phyloP scores from a whole-genome alignment of 2,888 invertebrate species.

The Napeogenes sylphis region DNA sequence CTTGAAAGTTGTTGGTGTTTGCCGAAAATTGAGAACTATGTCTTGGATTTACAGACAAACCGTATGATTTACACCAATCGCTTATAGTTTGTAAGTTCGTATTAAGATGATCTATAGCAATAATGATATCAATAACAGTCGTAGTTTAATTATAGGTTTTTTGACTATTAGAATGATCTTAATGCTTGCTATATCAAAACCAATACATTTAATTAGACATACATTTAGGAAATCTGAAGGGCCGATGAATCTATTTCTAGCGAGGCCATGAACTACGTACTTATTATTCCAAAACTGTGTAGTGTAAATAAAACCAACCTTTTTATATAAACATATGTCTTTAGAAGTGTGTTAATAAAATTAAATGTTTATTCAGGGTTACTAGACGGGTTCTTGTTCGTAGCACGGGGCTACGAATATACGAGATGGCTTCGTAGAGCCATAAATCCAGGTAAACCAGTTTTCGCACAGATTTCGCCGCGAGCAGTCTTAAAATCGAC shows the following conservation, averaged over 20 bases:
- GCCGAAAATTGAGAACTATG: no score
- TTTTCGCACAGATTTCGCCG: slow-evolving; percentile 22
- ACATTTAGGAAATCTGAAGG: no score
- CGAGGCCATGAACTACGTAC: background rate
- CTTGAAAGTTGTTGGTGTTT: no score
- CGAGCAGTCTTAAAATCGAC: slow-evolving; percentile 12
- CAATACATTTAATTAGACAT: background rate
- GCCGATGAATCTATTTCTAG: no score
- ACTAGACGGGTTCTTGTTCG: background rate
- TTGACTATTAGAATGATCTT: no score
- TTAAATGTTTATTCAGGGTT: background rate
- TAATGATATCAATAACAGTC: no score
- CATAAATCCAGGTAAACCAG: slow-evolving; percentile 15
- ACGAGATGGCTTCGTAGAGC: slow-evolving; percentile 19
- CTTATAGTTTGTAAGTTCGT: no score
- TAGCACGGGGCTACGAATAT: slow-evolving; percentile 21
- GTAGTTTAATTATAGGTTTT: no score
- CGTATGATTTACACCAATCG: no score
- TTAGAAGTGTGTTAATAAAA: background rate
- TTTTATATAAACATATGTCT: background rate
- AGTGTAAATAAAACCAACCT: background rate
- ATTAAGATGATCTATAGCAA: no score
- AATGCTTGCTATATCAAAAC: no score
- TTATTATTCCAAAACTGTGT: background rate
- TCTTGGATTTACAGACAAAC: no score